phyloP scores from a whole-genome alignment of 2,113 vertebrate species.

The Bolborhynchus lineola region DNA sequence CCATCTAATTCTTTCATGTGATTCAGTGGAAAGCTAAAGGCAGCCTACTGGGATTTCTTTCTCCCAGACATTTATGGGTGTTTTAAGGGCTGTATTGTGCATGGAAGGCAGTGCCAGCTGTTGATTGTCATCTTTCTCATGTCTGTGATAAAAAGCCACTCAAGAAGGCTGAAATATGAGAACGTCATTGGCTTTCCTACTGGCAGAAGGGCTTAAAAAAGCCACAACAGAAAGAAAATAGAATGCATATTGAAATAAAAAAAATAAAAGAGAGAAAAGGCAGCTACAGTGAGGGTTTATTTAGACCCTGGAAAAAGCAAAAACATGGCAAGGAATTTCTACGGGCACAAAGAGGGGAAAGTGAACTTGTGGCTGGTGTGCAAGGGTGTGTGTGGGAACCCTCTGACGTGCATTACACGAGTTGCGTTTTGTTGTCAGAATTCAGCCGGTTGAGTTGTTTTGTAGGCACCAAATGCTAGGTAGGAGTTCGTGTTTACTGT shows the following conservation, averaged over 20 bases:
- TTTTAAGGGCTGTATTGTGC: not conserved
- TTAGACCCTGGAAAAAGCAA: not conserved
- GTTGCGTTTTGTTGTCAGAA: not conserved
- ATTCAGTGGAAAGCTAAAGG: not conserved
- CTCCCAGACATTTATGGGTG: not conserved
- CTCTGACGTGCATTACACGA: not conserved
- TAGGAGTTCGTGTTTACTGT: slow-evolving; percentile 2
- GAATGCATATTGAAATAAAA: slow-evolving; percentile 1
- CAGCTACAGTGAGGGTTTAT: not conserved
- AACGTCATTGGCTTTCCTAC: slow-evolving; percentile 35
- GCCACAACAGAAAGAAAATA: slow-evolving; percentile 28
- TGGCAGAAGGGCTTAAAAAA: slow-evolving; percentile 48
- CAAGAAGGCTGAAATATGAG: slow-evolving; percentile 58
- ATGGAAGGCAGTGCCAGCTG: slow-evolving; percentile 42
- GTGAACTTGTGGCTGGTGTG: not conserved
- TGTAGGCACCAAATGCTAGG: not conserved
- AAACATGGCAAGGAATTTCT: not conserved
- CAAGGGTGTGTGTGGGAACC: not conserved
- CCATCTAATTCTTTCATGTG: not conserved
- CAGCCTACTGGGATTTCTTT: slow-evolving; percentile 7
- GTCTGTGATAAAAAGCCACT: slow-evolving; percentile 59
- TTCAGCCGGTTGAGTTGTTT: not conserved
- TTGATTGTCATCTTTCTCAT: slow-evolving; percentile 61
- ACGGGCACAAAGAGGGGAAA: not conserved
- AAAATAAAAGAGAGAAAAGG: too few species aligned